Percentiles rank a stretch among this genome's conserved stretches.
Evolutionary conservation across 1,140 invertebrate species (phyloP).

Genomic region (Brachionus rotundiformis): DNA sequence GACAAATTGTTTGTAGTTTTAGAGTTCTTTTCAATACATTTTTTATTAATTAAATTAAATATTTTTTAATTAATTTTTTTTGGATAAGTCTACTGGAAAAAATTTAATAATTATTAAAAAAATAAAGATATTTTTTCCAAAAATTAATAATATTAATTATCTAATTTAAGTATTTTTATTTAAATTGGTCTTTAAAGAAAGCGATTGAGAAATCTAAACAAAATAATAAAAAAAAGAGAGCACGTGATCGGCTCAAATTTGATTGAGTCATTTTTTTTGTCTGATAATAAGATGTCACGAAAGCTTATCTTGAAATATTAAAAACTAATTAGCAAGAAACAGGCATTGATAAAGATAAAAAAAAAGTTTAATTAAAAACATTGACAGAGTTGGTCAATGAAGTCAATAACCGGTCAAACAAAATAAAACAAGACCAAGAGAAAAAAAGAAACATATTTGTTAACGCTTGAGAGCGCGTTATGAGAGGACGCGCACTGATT

Average conservation of each 20-base stretch:
- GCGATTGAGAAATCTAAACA: not conserved
- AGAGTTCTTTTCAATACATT: no score
- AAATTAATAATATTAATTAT: no score
- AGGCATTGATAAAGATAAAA: not conserved
- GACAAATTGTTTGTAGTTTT: no score
- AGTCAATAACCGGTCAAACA: conserved; percentile 35
- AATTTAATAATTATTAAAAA: no score
- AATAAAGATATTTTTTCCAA: no score
- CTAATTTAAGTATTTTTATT: no score
- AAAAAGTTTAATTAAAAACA: not conserved
- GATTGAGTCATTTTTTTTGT: not conserved
- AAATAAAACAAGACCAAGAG: conserved; percentile 24
- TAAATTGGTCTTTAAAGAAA: no score
- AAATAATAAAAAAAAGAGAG: no score
- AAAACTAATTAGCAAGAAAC: not conserved
- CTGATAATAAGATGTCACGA: not conserved
- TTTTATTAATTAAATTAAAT: no score
- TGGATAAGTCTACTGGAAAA: no score
- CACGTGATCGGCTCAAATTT: no score
- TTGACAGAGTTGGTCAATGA: conserved; percentile 17
- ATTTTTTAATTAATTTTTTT: no score
- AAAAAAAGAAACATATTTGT: not conserved
- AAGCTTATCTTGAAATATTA: conserved; percentile 49
- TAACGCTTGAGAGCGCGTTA: conserved; percentile 22
- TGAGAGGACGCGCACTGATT: conserved; percentile 51